Base-by-base conservation (phyloP, 2,797 vertebrate species). In the Philypnodon macrostomus region DNA sequence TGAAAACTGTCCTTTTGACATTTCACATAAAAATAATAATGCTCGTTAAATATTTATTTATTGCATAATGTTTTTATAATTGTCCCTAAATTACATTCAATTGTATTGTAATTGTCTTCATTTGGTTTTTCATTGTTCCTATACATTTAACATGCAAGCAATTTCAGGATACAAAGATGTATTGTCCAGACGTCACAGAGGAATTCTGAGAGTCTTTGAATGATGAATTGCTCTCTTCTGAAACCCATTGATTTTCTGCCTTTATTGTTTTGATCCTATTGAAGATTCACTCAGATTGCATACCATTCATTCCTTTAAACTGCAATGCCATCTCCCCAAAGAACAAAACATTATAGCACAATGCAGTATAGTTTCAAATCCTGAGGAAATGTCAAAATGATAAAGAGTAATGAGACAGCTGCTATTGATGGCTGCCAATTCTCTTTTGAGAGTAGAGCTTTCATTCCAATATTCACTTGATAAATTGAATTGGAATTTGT, bases 181-280 rank as follows among this genome's bases (percentile, higher is more conserved):
- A 59, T 57, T 67, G 53, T 44, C 29, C 60, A 47, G 18, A 2
- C 48, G 26, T 60, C 57, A 69, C 42, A 16, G 11, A 64, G 67
- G 65, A 80, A 78, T 79, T 64, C 45, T 1, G 12, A 30, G 29
- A 61, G 48, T 63, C 46, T 9, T 39, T 24, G 15, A 29, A n/a
- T 72, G 69, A 70, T 70, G 46, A 70, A 81, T 81, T 54, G 54
- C 41, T 47, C 56, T 58, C 37, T 47, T 63, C 37, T 24, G 53
- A 44, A 18, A 54, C 37, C 33, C 44, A 50, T 63, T 42, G 45
- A 63, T 72, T 67, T 70, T 45, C 49, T 54, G 30, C 51, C 44
- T 12, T 38, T 36, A 27, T 70, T 62, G 69, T 67, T 73, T 73
- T 16, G 35, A 54, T 55, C 46, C 55, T 30, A 26, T 56, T 79